Percentiles rank a stretch among this genome's conserved stretches.
phyloP scores from a whole-genome alignment of 2,113 vertebrate species.

The Aptenodytes forsteri region DNA sequence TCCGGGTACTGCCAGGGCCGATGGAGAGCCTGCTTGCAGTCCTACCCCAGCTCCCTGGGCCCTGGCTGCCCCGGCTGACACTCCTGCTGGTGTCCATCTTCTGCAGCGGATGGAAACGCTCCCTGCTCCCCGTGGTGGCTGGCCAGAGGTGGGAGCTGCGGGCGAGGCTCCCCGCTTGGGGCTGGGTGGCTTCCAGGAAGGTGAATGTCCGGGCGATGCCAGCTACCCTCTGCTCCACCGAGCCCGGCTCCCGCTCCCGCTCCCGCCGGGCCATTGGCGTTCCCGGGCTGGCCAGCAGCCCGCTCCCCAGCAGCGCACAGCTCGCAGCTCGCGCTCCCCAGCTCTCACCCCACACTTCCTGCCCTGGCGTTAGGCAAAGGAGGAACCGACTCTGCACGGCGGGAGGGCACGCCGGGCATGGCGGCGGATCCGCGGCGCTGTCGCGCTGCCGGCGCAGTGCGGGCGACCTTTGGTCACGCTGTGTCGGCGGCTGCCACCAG shows the following conservation, averaged over 20 bases:
- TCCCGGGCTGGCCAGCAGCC: neutral
- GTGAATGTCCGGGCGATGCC: neutral
- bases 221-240: neutral
- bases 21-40: neutral
- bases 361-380: neutral
- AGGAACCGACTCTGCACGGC: neutral
- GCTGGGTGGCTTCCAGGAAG: neutral
- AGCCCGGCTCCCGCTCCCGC: neutral
- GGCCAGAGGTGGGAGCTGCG: neutral
- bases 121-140: neutral
- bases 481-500: neutral
- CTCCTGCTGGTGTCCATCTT: neutral
- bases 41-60: neutral
- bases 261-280: conserved; percentile 16
- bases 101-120: neutral
- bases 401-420: neutral
- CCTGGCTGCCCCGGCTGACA: neutral
- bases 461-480: neutral
- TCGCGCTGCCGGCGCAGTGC: neutral
- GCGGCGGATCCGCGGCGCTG: neutral
- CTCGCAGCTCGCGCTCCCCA: neutral
- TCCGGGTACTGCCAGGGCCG: neutral
- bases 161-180: neutral
- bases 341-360: conserved; percentile 14
- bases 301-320: neutral